These are phyloP conservation scores for Leucopsar rothschildi DNA, from an alignment of 2,113 vertebrate species.

Conservation along the genomic window DNA sequence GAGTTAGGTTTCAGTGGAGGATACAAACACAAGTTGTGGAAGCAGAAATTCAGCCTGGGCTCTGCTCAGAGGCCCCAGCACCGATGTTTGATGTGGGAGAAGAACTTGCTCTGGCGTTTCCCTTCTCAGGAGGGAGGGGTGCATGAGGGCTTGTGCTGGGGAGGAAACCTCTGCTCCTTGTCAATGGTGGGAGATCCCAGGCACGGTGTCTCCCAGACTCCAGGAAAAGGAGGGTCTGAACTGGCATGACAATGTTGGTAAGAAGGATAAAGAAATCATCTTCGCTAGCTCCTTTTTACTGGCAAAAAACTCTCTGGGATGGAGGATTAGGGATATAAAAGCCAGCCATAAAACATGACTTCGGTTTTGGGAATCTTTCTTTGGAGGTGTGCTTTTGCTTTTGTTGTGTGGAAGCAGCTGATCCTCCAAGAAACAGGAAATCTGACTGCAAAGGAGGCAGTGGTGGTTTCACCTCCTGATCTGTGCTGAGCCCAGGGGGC, in stretches of 20 bases:
- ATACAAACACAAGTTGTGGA: neutral
- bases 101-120: neutral
- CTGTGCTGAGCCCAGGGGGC: neutral
- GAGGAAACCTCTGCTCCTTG: neutral
- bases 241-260: accelerated
- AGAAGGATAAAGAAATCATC: neutral
- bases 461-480: neutral
- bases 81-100: accelerated
- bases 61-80: neutral
- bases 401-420: neutral
- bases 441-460: neutral
- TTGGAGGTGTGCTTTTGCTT: neutral
- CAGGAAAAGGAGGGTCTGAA: neutral
- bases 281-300: neutral
- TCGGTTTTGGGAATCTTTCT: neutral
- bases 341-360: accelerated
- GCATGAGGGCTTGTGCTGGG: accelerated
- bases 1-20: neutral
- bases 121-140: neutral
- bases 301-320: neutral
- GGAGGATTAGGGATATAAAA: neutral
- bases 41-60: neutral
- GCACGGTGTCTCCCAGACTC: accelerated
- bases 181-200: neutral
- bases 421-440: neutral